Base-by-base conservation (phyloP, 2,113 vertebrate species). In the Crypturellus undulatus region DNA sequence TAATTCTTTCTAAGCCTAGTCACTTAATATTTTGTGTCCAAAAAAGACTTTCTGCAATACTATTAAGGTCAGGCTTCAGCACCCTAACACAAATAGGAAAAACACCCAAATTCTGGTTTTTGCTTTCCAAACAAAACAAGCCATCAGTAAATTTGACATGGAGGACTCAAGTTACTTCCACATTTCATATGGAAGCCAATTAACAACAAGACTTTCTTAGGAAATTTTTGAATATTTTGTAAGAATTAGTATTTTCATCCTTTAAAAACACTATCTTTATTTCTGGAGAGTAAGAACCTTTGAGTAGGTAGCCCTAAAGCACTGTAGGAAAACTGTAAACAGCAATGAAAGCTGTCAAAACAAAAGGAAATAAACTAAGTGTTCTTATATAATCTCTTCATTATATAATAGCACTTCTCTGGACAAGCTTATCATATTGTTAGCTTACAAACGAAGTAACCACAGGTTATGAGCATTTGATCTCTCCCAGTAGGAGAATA, bases 241-340 rank as follows among this genome's bases (percentile, higher is more conserved):
- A 93, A 92, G 87, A 93, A 52, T 34, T 75, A 32, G 56, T 51
- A 68, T 64, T 84, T 13, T 90, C 32, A 47, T 52, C 60, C 38
- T 73, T 72, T 86, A 7, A 51, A 60, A 20, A 62, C 47, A 58
- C 65, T 65, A 82, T 72, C 69, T 90, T 71, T 62, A 24, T 54
- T 90, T 82, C 65, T 84, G 79, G 89, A 22, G 13, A 93, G 84
- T 72, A 87, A 82, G 45, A 64, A 54, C 43, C 45, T 90, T 71
- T 70, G 64, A 83, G 72, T 40, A 17, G 45, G 49, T 73, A 70
- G 24, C 45, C 87, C 85, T 78, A 77, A 45, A 56, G 65, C n/a
- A 70, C 47, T 65, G n/a, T 52, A 93, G 68, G 56, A 67, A 65
- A 81, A 80, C 24, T 4, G 7, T 47, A 73, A 84, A 87, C 49